Percentiles rank a stretch among this genome's conserved stretches.
These are phyloP conservation scores for Pristis pectinata DNA, from an alignment of 2,797 vertebrate species.

Conservation along the genomic window DNA sequence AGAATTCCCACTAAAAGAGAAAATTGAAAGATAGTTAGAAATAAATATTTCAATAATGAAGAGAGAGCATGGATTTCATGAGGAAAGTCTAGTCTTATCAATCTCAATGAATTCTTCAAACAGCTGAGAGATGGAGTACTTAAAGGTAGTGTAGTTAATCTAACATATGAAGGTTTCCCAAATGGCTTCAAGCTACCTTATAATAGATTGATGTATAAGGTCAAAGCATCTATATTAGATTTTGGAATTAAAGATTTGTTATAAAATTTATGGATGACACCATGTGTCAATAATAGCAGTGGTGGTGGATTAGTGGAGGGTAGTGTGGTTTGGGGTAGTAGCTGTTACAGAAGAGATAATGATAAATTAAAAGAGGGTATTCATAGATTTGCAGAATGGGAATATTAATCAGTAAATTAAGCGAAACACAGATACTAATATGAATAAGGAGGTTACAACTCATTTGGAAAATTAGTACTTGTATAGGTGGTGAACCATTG, in stretches of 20 bases:
- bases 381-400: not conserved
- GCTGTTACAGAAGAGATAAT: not conserved
- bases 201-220: not conserved
- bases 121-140: not conserved
- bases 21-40: not conserved
- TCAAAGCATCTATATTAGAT: not conserved
- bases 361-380: not conserved
- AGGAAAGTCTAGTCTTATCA: not conserved
- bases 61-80: not conserved
- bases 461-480: not conserved
- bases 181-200: not conserved
- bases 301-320: no score
- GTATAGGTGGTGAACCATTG: no score
- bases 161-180: not conserved
- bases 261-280: not conserved
- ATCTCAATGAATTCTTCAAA: not conserved
- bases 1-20: not conserved
- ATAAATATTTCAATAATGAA: not conserved
- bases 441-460: not conserved
- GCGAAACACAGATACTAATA: not conserved
- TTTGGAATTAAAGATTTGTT: not conserved
- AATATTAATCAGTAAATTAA: not conserved
- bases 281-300: not conserved
- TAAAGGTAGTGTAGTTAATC: not conserved
- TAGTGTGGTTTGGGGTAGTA: no score